Conservation (phyloP, 2,113 vertebrate species). For the Boulengeromyrus knoepffleri region DNA sequence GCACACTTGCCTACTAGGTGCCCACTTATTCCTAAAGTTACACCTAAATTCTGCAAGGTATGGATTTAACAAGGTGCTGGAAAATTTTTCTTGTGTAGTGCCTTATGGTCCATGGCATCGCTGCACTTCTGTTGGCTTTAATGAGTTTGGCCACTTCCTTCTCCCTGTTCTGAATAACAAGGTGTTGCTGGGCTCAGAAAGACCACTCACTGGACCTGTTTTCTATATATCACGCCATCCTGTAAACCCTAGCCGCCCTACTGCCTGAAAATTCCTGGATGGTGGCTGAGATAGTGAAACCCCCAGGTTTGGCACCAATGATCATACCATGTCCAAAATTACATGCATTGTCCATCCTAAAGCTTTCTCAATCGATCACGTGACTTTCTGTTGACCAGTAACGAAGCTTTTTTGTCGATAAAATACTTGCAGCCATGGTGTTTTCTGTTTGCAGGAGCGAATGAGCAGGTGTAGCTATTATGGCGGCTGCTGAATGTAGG, state of each 20-base stretch:
- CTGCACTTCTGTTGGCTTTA: neutral
- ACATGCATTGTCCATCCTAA: neutral
- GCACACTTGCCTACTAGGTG: neutral
- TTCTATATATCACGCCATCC: neutral
- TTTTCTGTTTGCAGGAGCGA: neutral
- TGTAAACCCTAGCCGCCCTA: neutral
- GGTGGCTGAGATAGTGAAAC: neutral
- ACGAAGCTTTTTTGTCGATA: neutral
- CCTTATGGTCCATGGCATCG: neutral
- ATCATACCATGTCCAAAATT: neutral
- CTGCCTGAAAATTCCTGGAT: neutral
- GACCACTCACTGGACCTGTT: neutral
- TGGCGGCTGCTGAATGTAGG: neutral
- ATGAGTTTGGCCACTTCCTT: neutral
- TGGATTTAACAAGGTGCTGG: neutral
- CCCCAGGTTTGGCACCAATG: neutral
- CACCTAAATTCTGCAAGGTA: neutral
- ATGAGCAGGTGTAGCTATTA: neutral
- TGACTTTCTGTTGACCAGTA: neutral
- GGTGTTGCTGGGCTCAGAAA: neutral
- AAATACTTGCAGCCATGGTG: too few relatives aligned
- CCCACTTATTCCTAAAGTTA: neutral
- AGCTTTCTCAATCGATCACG: neutral
- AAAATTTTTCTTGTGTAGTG: neutral
- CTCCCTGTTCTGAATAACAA: neutral